phyloP scores from a whole-genome alignment of 2,888 invertebrate species.

The Xylocampa areola region DNA sequence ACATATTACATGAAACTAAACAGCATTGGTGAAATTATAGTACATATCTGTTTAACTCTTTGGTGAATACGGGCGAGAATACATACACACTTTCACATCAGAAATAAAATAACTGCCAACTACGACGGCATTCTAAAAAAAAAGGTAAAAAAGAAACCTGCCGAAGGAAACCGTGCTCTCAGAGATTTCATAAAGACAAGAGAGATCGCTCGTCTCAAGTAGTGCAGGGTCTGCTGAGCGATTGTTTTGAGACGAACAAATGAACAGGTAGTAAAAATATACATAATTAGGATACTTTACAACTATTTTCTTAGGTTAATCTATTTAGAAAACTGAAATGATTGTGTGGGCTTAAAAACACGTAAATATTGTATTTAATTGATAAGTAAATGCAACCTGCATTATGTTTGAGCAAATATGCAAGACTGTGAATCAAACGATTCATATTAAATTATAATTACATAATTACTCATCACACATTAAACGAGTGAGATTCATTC shows the following conservation, averaged over 20 bases:
- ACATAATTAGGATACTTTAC: slow-evolving; percentile 21
- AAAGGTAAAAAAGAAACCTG: slow-evolving; percentile 28
- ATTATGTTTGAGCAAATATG: too few relatives aligned
- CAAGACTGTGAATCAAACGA: too few relatives aligned
- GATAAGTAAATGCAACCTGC: too few relatives aligned
- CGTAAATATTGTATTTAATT: too few relatives aligned
- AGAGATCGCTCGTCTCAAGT: slow-evolving; percentile 73
- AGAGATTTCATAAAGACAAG: slow-evolving; percentile 74
- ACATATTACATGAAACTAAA: too few relatives aligned
- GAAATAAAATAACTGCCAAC: slow-evolving; percentile 4
- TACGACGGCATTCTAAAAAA: slow-evolving; percentile 16
- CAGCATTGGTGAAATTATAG: too few relatives aligned
- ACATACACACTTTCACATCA: background rate
- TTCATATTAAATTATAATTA: too few relatives aligned
- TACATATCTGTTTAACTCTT: too few relatives aligned
- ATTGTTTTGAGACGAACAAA: slow-evolving; percentile 39
- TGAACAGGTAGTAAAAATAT: slow-evolving; percentile 45
- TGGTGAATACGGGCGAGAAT: too few relatives aligned
- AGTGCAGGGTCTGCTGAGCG: slow-evolving; percentile 43
- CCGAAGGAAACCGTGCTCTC: slow-evolving; percentile 63
- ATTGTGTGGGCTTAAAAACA: background rate
- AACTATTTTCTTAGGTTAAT: slow-evolving; percentile 22
- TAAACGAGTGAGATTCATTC: too few relatives aligned
- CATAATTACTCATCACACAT: too few relatives aligned
- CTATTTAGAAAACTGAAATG: too few relatives aligned